Conservation (phyloP, 2,888 invertebrate genomes). For the Anoplius nigerrimus region DNA sequence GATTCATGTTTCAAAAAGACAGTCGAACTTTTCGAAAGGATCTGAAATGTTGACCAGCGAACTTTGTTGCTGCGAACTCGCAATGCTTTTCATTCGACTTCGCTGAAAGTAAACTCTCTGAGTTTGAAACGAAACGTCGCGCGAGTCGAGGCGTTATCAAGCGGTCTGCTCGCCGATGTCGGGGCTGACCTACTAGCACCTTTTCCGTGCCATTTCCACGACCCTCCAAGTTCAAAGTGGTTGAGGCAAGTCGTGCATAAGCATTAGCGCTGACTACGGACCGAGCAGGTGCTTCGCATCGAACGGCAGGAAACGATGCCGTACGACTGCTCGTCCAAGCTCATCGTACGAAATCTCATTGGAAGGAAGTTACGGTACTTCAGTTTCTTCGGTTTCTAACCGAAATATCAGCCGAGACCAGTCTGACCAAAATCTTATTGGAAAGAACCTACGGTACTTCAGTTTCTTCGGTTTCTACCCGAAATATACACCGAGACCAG, state of each 20-base stretch:
- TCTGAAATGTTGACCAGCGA: no score
- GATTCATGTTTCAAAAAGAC: no score
- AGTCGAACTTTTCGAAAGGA: no score
- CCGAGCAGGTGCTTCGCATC: constrained; percentile 36
- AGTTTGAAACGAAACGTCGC: background rate
- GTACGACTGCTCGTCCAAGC: constrained; percentile 12
- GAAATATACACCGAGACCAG: no score
- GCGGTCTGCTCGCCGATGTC: background rate
- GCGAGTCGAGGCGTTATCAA: constrained; percentile 22
- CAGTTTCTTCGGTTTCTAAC: no score
- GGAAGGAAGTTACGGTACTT: no score
- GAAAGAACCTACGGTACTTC: no score
- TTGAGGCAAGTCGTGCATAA: constrained; percentile 61
- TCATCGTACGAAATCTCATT: constrained; percentile 6
- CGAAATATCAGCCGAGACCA: no score
- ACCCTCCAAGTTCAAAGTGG: constrained; percentile 66
- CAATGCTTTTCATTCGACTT: no score
- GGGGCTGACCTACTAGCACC: constrained; percentile 62
- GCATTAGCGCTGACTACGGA: constrained; percentile 52
- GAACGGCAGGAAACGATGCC: constrained; percentile 44
- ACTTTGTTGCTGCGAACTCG: no score
- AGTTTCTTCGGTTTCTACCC: no score
- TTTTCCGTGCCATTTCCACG: constrained; percentile 65
- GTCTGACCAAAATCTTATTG: no score
- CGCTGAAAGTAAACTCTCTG: background rate